Evolutionary conservation across 2,888 invertebrate genomes (phyloP).

Genomic region (Xiphydria camelus): DNA sequence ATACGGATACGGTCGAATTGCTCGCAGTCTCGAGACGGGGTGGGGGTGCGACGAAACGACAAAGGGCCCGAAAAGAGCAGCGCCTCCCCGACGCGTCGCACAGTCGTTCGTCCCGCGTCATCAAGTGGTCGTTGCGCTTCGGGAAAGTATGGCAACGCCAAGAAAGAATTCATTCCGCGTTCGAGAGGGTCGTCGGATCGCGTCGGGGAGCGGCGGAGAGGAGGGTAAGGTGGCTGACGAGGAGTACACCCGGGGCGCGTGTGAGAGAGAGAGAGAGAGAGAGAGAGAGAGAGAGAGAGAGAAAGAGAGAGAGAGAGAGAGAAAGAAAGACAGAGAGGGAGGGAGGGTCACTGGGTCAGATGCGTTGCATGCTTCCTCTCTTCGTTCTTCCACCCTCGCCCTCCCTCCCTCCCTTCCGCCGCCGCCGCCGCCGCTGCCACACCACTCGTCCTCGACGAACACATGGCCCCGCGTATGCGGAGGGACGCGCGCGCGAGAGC

Average conservation of each 20-base stretch:
- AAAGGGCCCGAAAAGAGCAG: background rate
- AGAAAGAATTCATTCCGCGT: conserved; percentile 27
- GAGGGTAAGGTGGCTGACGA: background rate
- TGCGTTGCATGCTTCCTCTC: conserved; percentile 40
- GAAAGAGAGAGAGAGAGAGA: conserved; percentile 7
- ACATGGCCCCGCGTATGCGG: conserved; percentile 1
- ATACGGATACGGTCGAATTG: no score
- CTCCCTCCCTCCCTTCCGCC: conserved; percentile 16
- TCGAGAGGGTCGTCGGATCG: conserved; percentile 14
- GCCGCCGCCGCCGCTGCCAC: background rate
- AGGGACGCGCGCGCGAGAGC: no score
- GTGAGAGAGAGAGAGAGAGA: conserved; percentile 13
- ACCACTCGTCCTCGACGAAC: conserved; percentile 13
- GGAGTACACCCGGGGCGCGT: background rate
- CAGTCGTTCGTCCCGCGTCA: conserved; percentile 29
- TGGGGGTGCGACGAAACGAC: background rate
- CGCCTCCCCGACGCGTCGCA: conserved; percentile 29
- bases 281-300: conserved; percentile 8
- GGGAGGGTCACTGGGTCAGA: conserved; percentile 54
- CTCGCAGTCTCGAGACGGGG: no score
- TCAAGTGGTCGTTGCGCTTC: conserved; percentile 40
- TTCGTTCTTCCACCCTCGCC: conserved; percentile 20
- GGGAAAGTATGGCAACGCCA: no score
- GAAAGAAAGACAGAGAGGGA: conserved; percentile 11
- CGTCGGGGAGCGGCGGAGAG: background rate